Percentiles rank a stretch among this genome's conserved stretches.
Evolutionary conservation across 2,113 vertebrate genomes (phyloP).

Genomic region (Cyanistes caeruleus): DNA sequence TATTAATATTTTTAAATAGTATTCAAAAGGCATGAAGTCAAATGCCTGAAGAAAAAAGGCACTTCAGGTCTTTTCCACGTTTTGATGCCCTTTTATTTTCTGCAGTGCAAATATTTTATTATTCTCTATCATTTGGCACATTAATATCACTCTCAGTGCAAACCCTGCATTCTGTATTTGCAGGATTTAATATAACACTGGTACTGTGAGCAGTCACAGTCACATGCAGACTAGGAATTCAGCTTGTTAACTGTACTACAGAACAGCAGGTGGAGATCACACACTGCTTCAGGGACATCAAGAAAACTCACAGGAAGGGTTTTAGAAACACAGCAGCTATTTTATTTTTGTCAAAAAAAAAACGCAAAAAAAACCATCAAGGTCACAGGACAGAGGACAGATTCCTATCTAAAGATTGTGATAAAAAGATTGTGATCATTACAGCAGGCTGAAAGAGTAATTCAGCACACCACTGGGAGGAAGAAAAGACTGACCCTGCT

Average conservation of each 20-base stretch:
- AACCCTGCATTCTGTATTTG: background rate
- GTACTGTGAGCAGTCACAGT: background rate
- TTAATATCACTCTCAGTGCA: background rate
- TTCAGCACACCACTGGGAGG: background rate
- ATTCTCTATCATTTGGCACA: background rate
- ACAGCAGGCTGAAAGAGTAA: background rate
- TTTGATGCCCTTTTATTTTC: background rate
- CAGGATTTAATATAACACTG: background rate
- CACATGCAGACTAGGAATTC: background rate
- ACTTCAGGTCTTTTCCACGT: background rate
- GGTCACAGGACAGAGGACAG: background rate
- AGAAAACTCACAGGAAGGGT: background rate
- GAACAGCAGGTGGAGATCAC: constrained; percentile 53
- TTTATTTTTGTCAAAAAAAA: background rate
- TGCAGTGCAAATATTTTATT: background rate
- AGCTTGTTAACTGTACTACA: background rate
- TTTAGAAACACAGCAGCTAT: background rate
- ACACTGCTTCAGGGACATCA: background rate
- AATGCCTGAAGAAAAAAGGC: background rate
- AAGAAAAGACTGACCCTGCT: background rate
- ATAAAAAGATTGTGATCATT: background rate
- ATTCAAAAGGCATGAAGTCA: background rate
- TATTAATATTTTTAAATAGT: background rate
- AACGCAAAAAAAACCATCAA: background rate
- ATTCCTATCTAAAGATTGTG: background rate